These are phyloP conservation scores for Tetragnatha versicolor DNA, from an alignment of 1,140 invertebrate species.

Conservation along the genomic window DNA sequence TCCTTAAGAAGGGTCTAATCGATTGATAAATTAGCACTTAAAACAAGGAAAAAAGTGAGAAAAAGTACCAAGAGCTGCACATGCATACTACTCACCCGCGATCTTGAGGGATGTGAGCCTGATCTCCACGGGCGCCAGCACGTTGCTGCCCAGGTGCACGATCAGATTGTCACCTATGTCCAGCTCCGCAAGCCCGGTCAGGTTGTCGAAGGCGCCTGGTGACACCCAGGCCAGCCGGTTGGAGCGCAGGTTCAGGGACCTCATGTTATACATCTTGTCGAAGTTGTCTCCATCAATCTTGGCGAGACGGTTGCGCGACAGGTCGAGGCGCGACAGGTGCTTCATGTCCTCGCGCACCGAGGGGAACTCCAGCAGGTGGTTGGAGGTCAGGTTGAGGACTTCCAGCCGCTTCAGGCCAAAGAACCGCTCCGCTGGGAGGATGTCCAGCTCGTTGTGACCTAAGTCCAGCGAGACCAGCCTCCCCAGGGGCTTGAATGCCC, in stretches of 20 bases:
- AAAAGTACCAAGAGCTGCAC: too few relatives aligned
- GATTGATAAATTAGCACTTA: too few relatives aligned
- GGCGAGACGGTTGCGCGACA: constrained; percentile 84
- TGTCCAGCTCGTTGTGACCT: constrained; percentile 82
- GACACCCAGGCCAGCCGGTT: constrained; percentile 83
- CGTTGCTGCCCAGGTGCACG: constrained; percentile 72
- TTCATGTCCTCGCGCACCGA: constrained; percentile 81
- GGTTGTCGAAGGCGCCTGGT: constrained; percentile 77
- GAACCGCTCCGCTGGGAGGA: constrained; percentile 82
- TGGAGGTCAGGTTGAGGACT: constrained; percentile 81
- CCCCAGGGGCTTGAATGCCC: constrained; percentile 80
- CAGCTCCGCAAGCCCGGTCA: constrained; percentile 78
- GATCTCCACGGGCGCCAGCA: constrained; percentile 31
- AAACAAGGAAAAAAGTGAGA: too few relatives aligned
- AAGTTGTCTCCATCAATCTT: constrained; percentile 75
- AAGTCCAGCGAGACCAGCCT: constrained; percentile 80
- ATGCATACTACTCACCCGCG: constrained; percentile 34
- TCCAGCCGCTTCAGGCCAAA: constrained; percentile 77
- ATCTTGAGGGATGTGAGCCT: constrained; percentile 35
- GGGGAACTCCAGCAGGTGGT: constrained; percentile 80
- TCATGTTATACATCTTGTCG: constrained; percentile 38
- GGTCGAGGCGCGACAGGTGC: constrained; percentile 75
- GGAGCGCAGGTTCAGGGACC: constrained; percentile 72
- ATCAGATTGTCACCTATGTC: constrained; percentile 86
- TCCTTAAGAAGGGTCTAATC: too few relatives aligned